Evolutionary conservation across 2,113 vertebrate genomes (phyloP).

Genomic region (Astur gentilis): DNA sequence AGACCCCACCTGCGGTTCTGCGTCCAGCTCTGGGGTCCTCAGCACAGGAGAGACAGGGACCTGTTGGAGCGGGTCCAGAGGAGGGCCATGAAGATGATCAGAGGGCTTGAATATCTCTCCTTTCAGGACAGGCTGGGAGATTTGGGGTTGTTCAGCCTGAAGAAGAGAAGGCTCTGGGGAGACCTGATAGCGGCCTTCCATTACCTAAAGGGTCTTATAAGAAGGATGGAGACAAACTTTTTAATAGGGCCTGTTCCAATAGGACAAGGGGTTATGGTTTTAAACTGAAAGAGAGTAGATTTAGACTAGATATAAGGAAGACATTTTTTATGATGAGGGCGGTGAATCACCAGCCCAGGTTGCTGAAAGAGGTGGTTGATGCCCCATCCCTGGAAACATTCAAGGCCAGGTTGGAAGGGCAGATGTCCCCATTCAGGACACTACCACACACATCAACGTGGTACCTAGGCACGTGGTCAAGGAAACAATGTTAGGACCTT

Average conservation of each 20-base stretch:
- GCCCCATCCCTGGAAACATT: not conserved
- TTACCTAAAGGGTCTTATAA: not conserved
- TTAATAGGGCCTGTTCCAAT: not conserved
- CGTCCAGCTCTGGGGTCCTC: too few relatives aligned
- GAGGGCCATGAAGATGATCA: too few relatives aligned
- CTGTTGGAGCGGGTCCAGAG: too few relatives aligned
- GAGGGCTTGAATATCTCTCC: too few relatives aligned
- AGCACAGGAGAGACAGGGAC: too few relatives aligned
- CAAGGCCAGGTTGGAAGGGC: not conserved
- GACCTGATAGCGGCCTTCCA: not conserved
- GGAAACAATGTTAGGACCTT: not conserved
- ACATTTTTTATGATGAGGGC: not conserved
- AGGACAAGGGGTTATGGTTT: not conserved
- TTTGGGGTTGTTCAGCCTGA: too few relatives aligned
- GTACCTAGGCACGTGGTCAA: not conserved
- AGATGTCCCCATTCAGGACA: not conserved
- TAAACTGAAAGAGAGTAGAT: not conserved
- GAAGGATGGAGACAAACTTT: not conserved
- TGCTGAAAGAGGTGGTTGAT: not conserved
- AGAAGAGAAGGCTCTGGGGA: not conserved
- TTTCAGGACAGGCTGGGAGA: too few relatives aligned
- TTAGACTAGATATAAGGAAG: not conserved
- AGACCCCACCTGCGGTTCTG: too few relatives aligned
- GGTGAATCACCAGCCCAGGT: not conserved
- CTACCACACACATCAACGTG: not conserved